These are phyloP conservation scores for Gymnobelideus leadbeateri DNA, from an alignment of 2,113 vertebrate genomes.

Conservation along the genomic window DNA sequence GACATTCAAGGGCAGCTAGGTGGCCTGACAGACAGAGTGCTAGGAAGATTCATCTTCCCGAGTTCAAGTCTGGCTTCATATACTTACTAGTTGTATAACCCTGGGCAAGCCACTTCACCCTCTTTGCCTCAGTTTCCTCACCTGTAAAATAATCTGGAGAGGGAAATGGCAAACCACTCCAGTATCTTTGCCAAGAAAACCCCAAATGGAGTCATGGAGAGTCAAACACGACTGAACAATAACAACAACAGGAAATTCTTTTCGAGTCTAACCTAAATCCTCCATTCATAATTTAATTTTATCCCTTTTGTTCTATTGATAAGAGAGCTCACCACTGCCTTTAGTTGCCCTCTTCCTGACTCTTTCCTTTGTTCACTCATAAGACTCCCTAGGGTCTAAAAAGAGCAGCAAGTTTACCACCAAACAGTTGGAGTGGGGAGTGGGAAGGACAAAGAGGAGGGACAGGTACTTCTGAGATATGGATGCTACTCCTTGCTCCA, in stretches of 20 bases:
- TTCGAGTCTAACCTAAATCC: not conserved
- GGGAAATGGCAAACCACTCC: not conserved
- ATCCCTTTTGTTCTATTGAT: not conserved
- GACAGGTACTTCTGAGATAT: not conserved
- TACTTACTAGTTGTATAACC: not conserved
- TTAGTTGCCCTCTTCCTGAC: not conserved
- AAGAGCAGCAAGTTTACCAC: not conserved
- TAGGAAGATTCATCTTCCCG: not conserved
- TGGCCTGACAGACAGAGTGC: not conserved
- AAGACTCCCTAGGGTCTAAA: not conserved
- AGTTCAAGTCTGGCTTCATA: not conserved
- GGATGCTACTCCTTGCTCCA: not conserved
- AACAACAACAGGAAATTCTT: not conserved
- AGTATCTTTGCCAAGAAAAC: not conserved
- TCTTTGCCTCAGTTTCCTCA: not conserved
- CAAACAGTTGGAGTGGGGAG: not conserved
- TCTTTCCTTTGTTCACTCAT: not conserved
- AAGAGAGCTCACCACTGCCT: not conserved
- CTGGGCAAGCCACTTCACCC: not conserved
- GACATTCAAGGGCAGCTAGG: not conserved
- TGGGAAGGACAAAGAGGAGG: not conserved
- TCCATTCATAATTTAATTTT: not conserved
- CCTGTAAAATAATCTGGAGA: not conserved
- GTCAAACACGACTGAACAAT: no score
- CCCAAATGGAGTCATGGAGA: no score